phyloP scores from a whole-genome alignment of 2,888 invertebrate species.

The Cephus nigrinus region DNA sequence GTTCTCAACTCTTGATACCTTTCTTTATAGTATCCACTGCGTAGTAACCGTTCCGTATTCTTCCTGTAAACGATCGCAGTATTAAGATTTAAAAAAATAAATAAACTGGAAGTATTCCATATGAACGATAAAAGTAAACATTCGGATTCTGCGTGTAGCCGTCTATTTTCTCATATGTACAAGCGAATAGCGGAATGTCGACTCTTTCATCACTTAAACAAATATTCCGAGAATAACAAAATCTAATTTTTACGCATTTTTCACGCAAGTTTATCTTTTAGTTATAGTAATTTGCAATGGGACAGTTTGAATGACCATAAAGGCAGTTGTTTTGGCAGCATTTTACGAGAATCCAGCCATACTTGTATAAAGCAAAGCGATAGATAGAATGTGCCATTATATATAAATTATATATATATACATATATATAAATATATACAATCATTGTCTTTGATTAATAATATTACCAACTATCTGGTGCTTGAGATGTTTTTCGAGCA shows the following conservation, averaged over 20 bases:
- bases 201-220: neutral
- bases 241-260: neutral
- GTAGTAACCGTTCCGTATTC: constrained; percentile 1
- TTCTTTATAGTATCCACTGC: neutral
- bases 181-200: neutral
- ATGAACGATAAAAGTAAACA: constrained; percentile 9
- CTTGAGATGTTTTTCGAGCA: constrained; percentile 27
- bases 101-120: constrained; percentile 23
- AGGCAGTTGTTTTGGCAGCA: constrained; percentile 33
- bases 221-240: neutral
- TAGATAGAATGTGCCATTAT: constrained; percentile 47
- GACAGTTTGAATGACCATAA: neutral
- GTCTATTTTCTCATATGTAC: neutral
- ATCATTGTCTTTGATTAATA: constrained; percentile 26
- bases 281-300: neutral
- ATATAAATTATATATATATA: constrained; percentile 28
- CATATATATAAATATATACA: neutral
- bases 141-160: neutral
- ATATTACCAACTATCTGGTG: constrained; percentile 32
- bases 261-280: neutral
- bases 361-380: constrained; percentile 38
- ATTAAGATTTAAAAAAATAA: constrained; percentile 21
- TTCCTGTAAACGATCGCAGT: constrained; percentile 27
- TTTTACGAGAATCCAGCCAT: constrained; percentile 30
- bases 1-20: neutral